Percentiles rank a stretch among this genome's conserved stretches.
Evolutionary conservation across 2,797 vertebrate species (phyloP).

Genomic region (Sciaenops ocellatus): DNA sequence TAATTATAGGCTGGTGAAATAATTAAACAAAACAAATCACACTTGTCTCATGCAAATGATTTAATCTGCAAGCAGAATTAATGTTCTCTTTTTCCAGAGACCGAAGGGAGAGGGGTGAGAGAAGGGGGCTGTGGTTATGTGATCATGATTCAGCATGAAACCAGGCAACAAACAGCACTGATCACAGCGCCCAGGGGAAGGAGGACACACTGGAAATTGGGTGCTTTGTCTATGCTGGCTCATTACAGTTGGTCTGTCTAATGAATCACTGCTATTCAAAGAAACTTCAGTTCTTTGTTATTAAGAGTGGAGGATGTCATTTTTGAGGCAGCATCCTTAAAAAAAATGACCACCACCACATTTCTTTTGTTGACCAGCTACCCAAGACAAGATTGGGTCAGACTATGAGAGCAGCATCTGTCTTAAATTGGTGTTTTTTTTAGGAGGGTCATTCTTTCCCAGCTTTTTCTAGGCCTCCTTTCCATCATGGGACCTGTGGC

Average conservation of each 20-base stretch:
- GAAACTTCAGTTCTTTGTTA: slow-evolving; percentile 30
- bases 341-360: slow-evolving; percentile 29
- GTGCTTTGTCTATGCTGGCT: slow-evolving; percentile 72
- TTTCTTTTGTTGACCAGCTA: slow-evolving; percentile 11
- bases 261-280: slow-evolving; percentile 61
- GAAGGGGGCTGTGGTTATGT: slow-evolving; percentile 44
- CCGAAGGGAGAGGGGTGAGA: slow-evolving; percentile 45
- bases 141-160: slow-evolving; percentile 77
- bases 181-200: slow-evolving; percentile 67
- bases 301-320: slow-evolving; percentile 14
- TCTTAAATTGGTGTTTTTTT: slow-evolving; percentile 42
- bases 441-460: slow-evolving; percentile 32
- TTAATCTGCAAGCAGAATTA: slow-evolving; percentile 26
- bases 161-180: slow-evolving; percentile 74
- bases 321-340: neutral
- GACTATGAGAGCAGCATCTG: slow-evolving; percentile 19
- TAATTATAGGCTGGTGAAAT: slow-evolving; percentile 34
- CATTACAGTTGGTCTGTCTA: slow-evolving; percentile 69
- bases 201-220: slow-evolving; percentile 69
- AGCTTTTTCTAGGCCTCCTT: slow-evolving; percentile 65
- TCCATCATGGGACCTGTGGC: slow-evolving; percentile 60
- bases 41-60: slow-evolving; percentile 40
- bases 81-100: slow-evolving; percentile 40
- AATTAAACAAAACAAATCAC: slow-evolving; percentile 38
- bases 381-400: slow-evolving; percentile 12